Percentiles rank a stretch among this genome's conserved stretches.
phyloP scores from a whole-genome alignment of 2,888 invertebrate species.

The Sisyra nigra region DNA sequence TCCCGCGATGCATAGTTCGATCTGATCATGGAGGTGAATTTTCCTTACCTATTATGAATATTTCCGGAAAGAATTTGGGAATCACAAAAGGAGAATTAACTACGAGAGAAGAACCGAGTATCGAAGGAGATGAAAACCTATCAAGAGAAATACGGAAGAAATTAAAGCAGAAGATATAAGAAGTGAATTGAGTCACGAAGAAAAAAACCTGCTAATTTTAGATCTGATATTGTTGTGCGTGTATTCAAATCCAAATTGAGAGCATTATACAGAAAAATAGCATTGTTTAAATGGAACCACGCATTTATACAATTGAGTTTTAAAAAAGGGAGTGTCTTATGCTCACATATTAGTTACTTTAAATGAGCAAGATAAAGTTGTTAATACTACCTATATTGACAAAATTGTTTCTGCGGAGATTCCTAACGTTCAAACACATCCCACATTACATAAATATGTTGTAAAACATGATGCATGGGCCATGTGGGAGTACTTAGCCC shows the following conservation, averaged over 20 bases:
- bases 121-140: too few species aligned
- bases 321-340: conserved; percentile 12
- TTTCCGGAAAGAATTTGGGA: too few species aligned
- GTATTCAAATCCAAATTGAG: conserved; percentile 12
- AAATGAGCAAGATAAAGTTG: conserved; percentile 8
- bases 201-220: background rate
- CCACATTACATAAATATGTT: conserved; percentile 11
- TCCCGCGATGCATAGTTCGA: too few species aligned
- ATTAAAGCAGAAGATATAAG: too few species aligned
- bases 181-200: too few species aligned
- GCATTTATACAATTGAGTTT: conserved; percentile 13
- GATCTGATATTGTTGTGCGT: conserved; percentile 2
- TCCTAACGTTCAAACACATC: conserved; percentile 10
- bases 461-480: conserved; percentile 13
- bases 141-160: too few species aligned
- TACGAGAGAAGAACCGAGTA: too few species aligned
- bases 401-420: conserved; percentile 12
- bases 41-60: too few species aligned
- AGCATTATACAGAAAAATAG: conserved; percentile 8
- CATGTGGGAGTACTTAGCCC: conserved; percentile 12
- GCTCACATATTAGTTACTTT: conserved; percentile 9
- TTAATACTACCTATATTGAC: conserved; percentile 9
- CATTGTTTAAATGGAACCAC: conserved; percentile 9
- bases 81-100: too few species aligned
- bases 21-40: too few species aligned